Conservation (phyloP, 2,113 vertebrate species). For the Trochalopteron elliotii region DNA sequence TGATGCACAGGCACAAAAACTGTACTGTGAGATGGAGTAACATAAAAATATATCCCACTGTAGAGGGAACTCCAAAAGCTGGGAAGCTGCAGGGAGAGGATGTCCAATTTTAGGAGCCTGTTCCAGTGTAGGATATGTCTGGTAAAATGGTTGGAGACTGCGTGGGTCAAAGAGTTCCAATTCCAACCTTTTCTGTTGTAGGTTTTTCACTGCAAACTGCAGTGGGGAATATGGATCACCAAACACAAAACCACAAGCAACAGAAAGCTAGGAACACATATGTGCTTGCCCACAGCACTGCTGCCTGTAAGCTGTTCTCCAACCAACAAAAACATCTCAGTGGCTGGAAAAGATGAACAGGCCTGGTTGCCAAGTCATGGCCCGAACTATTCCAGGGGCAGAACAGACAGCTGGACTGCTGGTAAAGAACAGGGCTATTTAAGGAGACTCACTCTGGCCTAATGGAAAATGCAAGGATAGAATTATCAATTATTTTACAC, state of each 20-base stretch:
- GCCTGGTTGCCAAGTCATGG: constrained; percentile 34
- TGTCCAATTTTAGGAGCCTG: neutral
- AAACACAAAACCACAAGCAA: constrained; percentile 39
- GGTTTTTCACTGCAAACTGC: neutral
- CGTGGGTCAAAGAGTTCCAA: neutral
- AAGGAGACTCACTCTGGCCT: constrained; percentile 37
- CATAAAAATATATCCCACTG: neutral
- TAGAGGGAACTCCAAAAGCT: neutral
- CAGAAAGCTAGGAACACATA: neutral
- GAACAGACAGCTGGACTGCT: constrained; percentile 38
- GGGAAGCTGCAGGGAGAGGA: neutral
- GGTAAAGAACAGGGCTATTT: constrained; percentile 53
- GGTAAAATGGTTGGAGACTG: neutral
- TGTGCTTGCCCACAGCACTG: constrained; percentile 35
- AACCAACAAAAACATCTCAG: constrained; percentile 41
- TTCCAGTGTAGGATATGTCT: neutral
- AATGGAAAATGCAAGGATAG: constrained; percentile 66
- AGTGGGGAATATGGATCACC: neutral
- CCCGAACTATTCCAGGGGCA: constrained; percentile 20
- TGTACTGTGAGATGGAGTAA: neutral
- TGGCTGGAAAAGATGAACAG: constrained; percentile 66
- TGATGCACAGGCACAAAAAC: neutral
- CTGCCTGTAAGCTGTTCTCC: constrained; percentile 28
- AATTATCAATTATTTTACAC: constrained; percentile 67
- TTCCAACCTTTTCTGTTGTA: neutral